Evolutionary conservation across 2,113 vertebrate genomes (phyloP).

Genomic region (Ceuthmochares aereus): DNA sequence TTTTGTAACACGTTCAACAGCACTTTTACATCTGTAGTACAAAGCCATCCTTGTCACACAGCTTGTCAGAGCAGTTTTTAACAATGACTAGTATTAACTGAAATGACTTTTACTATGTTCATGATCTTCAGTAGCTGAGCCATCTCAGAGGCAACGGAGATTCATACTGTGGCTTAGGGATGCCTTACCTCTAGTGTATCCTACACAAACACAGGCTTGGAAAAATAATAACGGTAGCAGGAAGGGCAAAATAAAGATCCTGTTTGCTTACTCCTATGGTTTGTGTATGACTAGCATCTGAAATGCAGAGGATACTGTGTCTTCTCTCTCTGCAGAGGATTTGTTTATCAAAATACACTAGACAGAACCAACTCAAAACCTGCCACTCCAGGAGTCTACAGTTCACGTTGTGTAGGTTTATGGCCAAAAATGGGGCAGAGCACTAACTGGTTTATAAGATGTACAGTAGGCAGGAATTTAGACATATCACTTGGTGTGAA

Average conservation of each 20-base stretch:
- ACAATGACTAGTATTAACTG: neutral
- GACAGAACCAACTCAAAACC: neutral
- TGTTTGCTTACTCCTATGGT: neutral
- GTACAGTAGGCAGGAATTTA: neutral
- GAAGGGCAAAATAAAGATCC: neutral
- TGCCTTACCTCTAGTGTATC: fast-evolving
- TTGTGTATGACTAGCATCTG: neutral
- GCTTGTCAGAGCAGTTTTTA: neutral
- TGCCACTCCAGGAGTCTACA: neutral
- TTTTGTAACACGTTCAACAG: neutral
- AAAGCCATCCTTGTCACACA: neutral
- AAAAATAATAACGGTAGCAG: neutral
- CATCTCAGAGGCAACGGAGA: neutral
- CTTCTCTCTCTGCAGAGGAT: neutral
- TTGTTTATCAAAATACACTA: neutral
- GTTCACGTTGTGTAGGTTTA: neutral
- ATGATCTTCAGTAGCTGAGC: neutral
- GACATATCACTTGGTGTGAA: neutral
- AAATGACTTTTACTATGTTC: neutral
- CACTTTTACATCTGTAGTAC: neutral
- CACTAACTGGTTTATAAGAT: neutral
- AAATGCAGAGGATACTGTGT: neutral
- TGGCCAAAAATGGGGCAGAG: neutral
- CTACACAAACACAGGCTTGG: neutral
- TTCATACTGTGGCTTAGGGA: neutral